These are phyloP conservation scores for Crenuchus spilurus DNA, from an alignment of 2,797 vertebrate genomes.

Conservation along the genomic window DNA sequence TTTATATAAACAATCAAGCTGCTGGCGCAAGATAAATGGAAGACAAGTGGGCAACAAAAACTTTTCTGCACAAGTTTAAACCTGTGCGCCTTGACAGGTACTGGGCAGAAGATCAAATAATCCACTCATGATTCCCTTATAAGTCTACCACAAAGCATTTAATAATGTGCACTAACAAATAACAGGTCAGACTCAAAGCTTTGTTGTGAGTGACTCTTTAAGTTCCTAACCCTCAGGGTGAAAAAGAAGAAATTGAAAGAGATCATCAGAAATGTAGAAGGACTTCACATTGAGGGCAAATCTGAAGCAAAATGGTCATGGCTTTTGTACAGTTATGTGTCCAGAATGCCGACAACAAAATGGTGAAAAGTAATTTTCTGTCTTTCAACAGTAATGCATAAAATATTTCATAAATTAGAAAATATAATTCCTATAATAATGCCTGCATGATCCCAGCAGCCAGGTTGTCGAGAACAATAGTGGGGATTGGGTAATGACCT, in stretches of 20 bases:
- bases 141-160: conserved; percentile 37
- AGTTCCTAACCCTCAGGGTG: conserved; percentile 9
- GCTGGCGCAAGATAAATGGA: conserved; percentile 40
- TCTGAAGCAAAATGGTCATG: not conserved
- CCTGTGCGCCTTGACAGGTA: conserved; percentile 26
- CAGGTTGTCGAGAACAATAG: no score
- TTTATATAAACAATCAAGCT: conserved; percentile 32
- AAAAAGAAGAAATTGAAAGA: conserved; percentile 5
- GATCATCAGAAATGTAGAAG: not conserved
- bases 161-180: not conserved
- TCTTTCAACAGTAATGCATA: no score
- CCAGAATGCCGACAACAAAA: no score
- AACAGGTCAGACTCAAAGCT: not conserved
- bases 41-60: conserved; percentile 41
- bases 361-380: no score
- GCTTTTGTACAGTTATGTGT: not conserved
- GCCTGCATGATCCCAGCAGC: no score
- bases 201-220: conserved; percentile 31
- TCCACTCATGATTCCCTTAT: conserved; percentile 33
- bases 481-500: no score
- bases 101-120: conserved; percentile 46
- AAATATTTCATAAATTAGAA: no score
- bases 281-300: not conserved
- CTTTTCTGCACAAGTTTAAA: conserved; percentile 42
- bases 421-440: no score